Base-by-base conservation (phyloP, 2,888 invertebrate genomes). In the Dryobotodes eremita region DNA sequence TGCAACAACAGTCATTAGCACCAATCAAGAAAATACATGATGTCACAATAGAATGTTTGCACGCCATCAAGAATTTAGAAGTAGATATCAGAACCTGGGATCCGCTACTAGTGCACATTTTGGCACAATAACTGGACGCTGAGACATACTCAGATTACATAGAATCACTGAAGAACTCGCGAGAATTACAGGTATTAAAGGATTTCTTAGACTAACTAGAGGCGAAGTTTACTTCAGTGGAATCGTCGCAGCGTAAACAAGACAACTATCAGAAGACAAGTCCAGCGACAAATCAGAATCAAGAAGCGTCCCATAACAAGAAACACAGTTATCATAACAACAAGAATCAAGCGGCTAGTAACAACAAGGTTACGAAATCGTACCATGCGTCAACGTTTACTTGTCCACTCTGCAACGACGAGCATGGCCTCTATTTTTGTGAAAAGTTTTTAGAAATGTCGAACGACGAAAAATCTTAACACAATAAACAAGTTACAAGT, bases 371-470 rank as follows among this genome's bases (percentile, higher is more conserved):
- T 61, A 8, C 46, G 46, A 71, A 48, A 65, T 20, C 76, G 23
- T 76, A n/a, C 20, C 75, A 71, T 46, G 46, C 62, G 55, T 55
- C 62, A 62, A 62, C 70, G 17, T 53, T 73, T 31, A 17, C 0
- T 42, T 77, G 53, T 46, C 61, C 77, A 42, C 26, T 77, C 17
- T 73, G 53, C 73, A 50, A 53, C 13, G 26, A n/a, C n/a, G n/a
- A n/a, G n/a, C n/a, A n/a, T n/a, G n/a, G n/a, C n/a, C n/a, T n/a
- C n/a, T n/a, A n/a, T 17, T 48, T 31, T 26, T 77, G 61, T 48
- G 48, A 57, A 61, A 59, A 46, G 42, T 68, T 77, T 61, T 23
- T 77, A 59, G 61, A 73, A 61, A 73, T 62, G 68, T 8, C 65
- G n/a, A 62, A 55, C 15, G 20, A 71, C 11, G 23, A 17, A 50